Conservation (phyloP, 2,113 vertebrate genomes). For the Galemys pyrenaicus region DNA sequence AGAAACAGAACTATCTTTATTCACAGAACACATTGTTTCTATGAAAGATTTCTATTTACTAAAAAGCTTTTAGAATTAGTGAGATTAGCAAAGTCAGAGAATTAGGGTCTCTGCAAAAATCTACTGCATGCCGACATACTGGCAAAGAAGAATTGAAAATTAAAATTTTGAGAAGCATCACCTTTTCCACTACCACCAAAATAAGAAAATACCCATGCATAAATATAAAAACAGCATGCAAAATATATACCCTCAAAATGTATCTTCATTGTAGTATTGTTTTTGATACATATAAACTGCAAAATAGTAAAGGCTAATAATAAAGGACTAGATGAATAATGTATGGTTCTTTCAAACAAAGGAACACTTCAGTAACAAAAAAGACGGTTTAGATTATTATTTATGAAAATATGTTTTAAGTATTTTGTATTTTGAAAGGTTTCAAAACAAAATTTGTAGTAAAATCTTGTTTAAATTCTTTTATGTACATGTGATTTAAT, state of each 20-base stretch:
- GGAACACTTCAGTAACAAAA: background rate
- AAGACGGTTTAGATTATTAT: background rate
- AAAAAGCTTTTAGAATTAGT: background rate
- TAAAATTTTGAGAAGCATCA: background rate
- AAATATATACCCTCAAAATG: background rate
- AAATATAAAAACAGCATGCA: background rate
- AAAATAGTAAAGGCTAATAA: background rate
- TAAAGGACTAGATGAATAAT: background rate
- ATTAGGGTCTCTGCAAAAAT: background rate
- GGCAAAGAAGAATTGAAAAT: background rate
- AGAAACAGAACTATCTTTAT: background rate
- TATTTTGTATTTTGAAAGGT: background rate
- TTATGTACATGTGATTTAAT: background rate
- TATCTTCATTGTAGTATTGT: background rate
- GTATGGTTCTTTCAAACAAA: background rate
- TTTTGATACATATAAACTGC: conserved; percentile 20
- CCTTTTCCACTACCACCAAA: background rate
- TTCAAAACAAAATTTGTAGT: background rate
- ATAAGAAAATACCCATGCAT: background rate
- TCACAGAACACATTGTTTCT: background rate
- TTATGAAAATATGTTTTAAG: conserved; percentile 4
- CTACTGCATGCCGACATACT: background rate
- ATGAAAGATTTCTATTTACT: background rate
- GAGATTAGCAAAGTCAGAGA: background rate
- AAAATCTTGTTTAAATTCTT: background rate